Conservation (phyloP, 2,797 vertebrate genomes). For the Rachycentron canadum region DNA sequence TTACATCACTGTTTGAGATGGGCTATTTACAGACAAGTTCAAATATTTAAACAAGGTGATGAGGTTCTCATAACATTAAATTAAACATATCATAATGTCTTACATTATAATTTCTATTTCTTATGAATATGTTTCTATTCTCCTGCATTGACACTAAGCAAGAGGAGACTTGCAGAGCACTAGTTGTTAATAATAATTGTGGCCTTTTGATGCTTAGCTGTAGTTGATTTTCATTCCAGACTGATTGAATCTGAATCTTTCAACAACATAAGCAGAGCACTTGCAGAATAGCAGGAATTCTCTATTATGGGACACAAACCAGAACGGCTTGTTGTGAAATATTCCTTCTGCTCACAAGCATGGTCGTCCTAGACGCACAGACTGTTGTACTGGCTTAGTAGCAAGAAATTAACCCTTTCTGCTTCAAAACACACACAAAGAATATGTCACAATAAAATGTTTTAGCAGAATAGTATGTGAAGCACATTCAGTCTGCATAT, state of each 20-base stretch:
- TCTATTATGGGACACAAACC: conserved; percentile 41
- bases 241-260: conserved; percentile 39
- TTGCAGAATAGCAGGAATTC: conserved; percentile 44
- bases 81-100: conserved; percentile 29
- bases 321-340: conserved; percentile 60
- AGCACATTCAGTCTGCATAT: neutral
- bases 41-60: conserved; percentile 69
- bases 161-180: conserved; percentile 29
- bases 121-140: conserved; percentile 19
- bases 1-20: conserved; percentile 41
- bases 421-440: conserved; percentile 36
- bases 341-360: conserved; percentile 59
- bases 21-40: conserved; percentile 50
- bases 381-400: conserved; percentile 29
- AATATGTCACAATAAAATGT: conserved; percentile 8
- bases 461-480: neutral
- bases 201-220: conserved; percentile 2
- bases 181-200: conserved; percentile 25
- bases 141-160: conserved; percentile 29
- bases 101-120: conserved; percentile 52
- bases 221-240: conserved; percentile 43
- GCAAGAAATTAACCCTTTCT: conserved; percentile 31
- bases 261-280: conserved; percentile 35
- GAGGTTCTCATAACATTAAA: conserved; percentile 48
- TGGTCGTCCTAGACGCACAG: conserved; percentile 42